Evolutionary conservation across 2,888 invertebrate species (phyloP).

Genomic region (Chrysodeixis includens): DNA sequence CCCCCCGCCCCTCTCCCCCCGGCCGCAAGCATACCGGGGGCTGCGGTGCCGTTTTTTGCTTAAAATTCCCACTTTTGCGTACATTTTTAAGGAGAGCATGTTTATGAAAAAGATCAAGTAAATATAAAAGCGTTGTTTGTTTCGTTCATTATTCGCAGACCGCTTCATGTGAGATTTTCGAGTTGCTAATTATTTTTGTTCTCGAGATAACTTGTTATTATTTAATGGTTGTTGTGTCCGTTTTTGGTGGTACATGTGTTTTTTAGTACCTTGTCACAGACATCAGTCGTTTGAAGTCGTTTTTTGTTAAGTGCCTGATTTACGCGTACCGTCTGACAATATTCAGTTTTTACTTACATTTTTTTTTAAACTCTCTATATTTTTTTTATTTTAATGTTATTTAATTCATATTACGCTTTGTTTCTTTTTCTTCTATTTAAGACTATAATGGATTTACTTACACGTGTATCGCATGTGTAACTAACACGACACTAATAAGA

Average conservation of each 20-base stretch:
- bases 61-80: constrained; percentile 35
- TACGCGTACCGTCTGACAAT: too few species aligned
- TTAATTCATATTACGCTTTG: too few species aligned
- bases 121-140: constrained; percentile 38
- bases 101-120: constrained; percentile 49
- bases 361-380: too few species aligned
- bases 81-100: constrained; percentile 53
- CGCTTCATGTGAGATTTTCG: constrained; percentile 21
- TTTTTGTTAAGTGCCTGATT: not conserved
- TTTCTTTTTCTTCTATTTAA: too few species aligned
- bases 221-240: constrained; percentile 16
- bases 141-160: constrained; percentile 22
- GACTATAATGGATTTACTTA: too few species aligned
- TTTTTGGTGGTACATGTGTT: not conserved
- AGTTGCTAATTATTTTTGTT: constrained; percentile 6
- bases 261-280: not conserved
- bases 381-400: too few species aligned
- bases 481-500: too few species aligned
- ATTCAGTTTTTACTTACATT: too few species aligned
- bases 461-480: too few species aligned
- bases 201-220: not conserved
- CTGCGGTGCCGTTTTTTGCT: constrained; percentile 38
- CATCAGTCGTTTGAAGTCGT: not conserved
- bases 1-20: constrained; percentile 10
- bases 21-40: constrained; percentile 36